phyloP scores from a whole-genome alignment of 2,888 invertebrate genomes.

The Meta bourneti region DNA sequence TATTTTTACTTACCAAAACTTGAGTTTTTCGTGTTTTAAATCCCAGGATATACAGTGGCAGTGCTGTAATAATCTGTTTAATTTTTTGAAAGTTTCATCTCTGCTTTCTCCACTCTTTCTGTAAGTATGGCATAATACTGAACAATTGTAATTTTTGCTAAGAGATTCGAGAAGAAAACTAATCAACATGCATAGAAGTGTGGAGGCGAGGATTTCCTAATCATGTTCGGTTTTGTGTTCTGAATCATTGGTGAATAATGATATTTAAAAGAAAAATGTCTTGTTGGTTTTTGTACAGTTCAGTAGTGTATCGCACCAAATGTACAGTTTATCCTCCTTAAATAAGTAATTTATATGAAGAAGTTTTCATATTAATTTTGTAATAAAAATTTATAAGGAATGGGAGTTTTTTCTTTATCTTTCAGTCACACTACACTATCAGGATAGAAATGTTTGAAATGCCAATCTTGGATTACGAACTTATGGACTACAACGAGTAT shows the following conservation, averaged over 20 bases:
- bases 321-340: slow-evolving; percentile 76
- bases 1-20: no score
- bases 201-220: slow-evolving; percentile 36
- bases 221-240: slow-evolving; percentile 42
- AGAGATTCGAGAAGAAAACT: neutral
- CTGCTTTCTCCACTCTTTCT: neutral
- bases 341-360: slow-evolving; percentile 75
- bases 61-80: no score
- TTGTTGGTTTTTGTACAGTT: slow-evolving; percentile 75
- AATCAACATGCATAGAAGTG: slow-evolving; percentile 6
- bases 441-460: no score
- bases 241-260: slow-evolving; percentile 35
- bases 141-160: slow-evolving; percentile 29
- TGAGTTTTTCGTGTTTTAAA: no score
- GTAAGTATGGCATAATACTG: neutral
- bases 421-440: no score
- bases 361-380: slow-evolving; percentile 77
- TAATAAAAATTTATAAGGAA: slow-evolving; percentile 68
- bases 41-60: no score
- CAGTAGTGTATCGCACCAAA: slow-evolving; percentile 71
- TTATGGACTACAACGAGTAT: no score
- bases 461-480: no score
- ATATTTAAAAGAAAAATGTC: slow-evolving; percentile 22
- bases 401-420: neutral
- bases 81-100: neutral